Percentiles rank a stretch among this genome's conserved stretches.
Evolutionary conservation across 2,113 vertebrate genomes (phyloP).

Genomic region (Maccullochella peelii): DNA sequence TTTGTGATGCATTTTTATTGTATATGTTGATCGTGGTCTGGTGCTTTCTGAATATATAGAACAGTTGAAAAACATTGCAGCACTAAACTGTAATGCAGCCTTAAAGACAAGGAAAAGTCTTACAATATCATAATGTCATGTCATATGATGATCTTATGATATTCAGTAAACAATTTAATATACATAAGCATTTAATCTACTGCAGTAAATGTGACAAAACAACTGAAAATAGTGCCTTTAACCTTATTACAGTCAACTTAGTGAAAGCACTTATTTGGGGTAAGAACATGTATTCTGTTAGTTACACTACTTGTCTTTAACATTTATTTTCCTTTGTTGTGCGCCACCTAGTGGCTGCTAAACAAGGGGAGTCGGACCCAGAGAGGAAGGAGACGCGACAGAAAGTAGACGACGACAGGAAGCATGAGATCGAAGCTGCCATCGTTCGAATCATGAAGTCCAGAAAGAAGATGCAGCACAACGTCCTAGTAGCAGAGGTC

Average conservation of each 20-base stretch:
- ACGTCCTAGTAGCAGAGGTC: slow-evolving; percentile 99
- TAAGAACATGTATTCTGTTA: background rate
- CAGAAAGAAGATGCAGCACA: slow-evolving; percentile 99
- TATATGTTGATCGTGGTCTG: background rate
- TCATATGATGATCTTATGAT: background rate
- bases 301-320: background rate
- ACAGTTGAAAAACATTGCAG: background rate
- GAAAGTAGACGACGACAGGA: slow-evolving; percentile 99
- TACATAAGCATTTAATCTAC: background rate
- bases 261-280: background rate
- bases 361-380: slow-evolving; percentile 98
- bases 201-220: background rate
- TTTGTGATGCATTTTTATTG: background rate
- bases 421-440: slow-evolving; percentile 99
- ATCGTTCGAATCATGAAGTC: slow-evolving; percentile 99
- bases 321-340: slow-evolving; percentile 1
- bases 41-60: background rate
- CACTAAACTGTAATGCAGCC: background rate
- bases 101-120: background rate
- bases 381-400: slow-evolving; percentile 99
- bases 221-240: background rate
- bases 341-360: slow-evolving; percentile 92
- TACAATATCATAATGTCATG: background rate
- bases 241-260: background rate
- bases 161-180: background rate